These are phyloP conservation scores for Chondrosia reniformis DNA, from an alignment of 37 sponge, comb jelly and placozoan species.

Conservation along the genomic window DNA sequence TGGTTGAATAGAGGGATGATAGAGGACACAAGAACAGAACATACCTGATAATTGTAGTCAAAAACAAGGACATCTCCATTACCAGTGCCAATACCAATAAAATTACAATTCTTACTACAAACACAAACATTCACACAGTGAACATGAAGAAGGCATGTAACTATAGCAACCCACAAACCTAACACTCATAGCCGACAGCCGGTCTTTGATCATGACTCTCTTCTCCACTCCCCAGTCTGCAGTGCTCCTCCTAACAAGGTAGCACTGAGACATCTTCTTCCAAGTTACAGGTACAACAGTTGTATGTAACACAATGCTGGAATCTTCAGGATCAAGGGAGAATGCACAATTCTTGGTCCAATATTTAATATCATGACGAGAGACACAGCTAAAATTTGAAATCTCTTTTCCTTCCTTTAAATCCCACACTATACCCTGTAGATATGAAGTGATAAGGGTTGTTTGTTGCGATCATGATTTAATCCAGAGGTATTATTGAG, in stretches of 20 bases:
- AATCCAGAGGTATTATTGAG: too few species aligned
- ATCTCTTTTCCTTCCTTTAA: conserved; percentile 8
- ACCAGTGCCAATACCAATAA: conserved; percentile 6
- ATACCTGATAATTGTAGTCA: conserved; percentile 2
- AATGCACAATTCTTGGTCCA: conserved; percentile 33
- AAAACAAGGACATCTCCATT: not conserved
- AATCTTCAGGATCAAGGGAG: not conserved
- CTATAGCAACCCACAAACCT: conserved; percentile 20
- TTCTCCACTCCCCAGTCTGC: not conserved
- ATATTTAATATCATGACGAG: not conserved
- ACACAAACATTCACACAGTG: not conserved
- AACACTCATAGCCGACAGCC: conserved; percentile 30
- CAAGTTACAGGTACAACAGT: conserved; percentile 31
- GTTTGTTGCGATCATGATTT: too few species aligned
- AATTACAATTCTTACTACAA: not conserved
- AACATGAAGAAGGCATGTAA: not conserved
- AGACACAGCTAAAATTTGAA: conserved; percentile 7
- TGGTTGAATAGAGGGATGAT: too few species aligned
- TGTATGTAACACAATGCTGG: conserved; percentile 13
- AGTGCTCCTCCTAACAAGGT: conserved; percentile 36
- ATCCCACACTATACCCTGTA: conserved; percentile 38
- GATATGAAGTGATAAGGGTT: too few species aligned
- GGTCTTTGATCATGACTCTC: not conserved
- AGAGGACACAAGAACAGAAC: too few species aligned
- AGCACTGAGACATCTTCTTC: not conserved